Percentiles rank a stretch among this genome's conserved stretches.
Conservation (phyloP, 1,140 invertebrate genomes). For the Saccostrea glomerata region DNA sequence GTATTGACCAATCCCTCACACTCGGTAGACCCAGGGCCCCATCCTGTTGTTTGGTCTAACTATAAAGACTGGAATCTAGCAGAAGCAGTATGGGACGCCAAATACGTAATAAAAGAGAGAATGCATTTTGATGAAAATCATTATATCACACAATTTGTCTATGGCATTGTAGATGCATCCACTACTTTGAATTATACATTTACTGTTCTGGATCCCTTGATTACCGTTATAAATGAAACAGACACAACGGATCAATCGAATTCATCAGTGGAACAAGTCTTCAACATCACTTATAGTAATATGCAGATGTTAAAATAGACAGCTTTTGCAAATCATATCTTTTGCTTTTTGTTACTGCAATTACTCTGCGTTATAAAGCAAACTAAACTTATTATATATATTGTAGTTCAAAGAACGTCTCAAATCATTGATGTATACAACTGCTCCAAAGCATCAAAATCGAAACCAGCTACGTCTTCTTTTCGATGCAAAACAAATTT, state of each 20-base stretch:
- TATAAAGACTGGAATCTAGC: not conserved
- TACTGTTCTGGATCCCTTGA: not conserved
- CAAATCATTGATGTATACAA: not conserved
- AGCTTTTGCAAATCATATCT: not conserved
- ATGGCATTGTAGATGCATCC: not conserved
- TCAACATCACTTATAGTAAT: not conserved
- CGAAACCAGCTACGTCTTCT: not conserved
- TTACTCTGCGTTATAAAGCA: not conserved
- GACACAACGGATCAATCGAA: not conserved
- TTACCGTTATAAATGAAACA: not conserved
- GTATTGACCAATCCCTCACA: not conserved
- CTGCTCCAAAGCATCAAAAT: not conserved
- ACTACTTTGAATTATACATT: not conserved
- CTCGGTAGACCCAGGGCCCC: not conserved
- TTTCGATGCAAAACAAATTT: not conserved
- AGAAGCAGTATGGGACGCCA: not conserved
- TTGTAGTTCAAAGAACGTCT: not conserved
- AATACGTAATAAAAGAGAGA: not conserved
- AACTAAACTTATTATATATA: not conserved
- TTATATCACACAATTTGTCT: not conserved
- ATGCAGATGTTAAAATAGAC: not conserved
- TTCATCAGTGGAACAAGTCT: not conserved
- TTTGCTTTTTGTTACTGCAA: too few species aligned
- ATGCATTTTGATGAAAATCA: not conserved
- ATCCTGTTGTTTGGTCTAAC: slow-evolving; percentile 11